Conservation (phyloP, 1,140 invertebrate species). For the Limonius californicus region DNA sequence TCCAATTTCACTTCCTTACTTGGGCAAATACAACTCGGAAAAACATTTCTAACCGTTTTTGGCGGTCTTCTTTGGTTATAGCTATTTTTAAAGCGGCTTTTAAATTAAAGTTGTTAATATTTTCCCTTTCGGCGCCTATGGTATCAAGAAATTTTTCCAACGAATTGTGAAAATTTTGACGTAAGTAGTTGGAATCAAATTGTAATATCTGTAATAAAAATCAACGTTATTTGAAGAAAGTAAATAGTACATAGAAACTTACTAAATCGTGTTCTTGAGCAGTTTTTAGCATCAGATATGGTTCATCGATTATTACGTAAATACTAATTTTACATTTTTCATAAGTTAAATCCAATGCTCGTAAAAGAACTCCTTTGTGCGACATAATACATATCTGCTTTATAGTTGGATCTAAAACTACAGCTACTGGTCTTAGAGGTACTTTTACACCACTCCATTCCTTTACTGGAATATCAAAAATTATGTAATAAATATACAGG, state of each 20-base stretch:
- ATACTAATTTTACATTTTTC: slow-evolving; percentile 20
- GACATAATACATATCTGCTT: slow-evolving; percentile 71
- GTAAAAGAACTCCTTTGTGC: slow-evolving; percentile 47
- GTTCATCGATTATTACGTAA: slow-evolving; percentile 46
- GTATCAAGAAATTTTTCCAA: slow-evolving; percentile 41
- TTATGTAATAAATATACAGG: too few relatives aligned
- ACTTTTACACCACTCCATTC: slow-evolving; percentile 49
- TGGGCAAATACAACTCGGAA: slow-evolving; percentile 54
- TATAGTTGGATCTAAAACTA: slow-evolving; percentile 56
- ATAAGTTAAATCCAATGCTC: slow-evolving; percentile 31
- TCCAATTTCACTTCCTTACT: slow-evolving; percentile 18
- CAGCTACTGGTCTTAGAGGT: slow-evolving; percentile 45
- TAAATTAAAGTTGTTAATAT: slow-evolving; percentile 4
- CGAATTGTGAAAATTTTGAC: slow-evolving; percentile 40
- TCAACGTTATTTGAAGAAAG: background rate
- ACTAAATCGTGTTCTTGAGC: slow-evolving; percentile 59
- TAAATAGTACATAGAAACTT: background rate
- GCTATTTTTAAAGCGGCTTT: slow-evolving; percentile 43
- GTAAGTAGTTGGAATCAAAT: slow-evolving; percentile 43
- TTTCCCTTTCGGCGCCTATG: slow-evolving; percentile 8
- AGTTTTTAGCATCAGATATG: slow-evolving; percentile 52
- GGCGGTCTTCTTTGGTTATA: slow-evolving; percentile 49
- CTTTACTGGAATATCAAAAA: slow-evolving; percentile 43
- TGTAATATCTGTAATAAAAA: slow-evolving; percentile 33
- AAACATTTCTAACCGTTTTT: slow-evolving; percentile 52